A percentile compares a stretch with the other conserved stretches of the same genome.
These are phyloP conservation scores for Teleogryllus oceanicus DNA, from an alignment of 2,888 invertebrate genomes.

Conservation along the genomic window DNA sequence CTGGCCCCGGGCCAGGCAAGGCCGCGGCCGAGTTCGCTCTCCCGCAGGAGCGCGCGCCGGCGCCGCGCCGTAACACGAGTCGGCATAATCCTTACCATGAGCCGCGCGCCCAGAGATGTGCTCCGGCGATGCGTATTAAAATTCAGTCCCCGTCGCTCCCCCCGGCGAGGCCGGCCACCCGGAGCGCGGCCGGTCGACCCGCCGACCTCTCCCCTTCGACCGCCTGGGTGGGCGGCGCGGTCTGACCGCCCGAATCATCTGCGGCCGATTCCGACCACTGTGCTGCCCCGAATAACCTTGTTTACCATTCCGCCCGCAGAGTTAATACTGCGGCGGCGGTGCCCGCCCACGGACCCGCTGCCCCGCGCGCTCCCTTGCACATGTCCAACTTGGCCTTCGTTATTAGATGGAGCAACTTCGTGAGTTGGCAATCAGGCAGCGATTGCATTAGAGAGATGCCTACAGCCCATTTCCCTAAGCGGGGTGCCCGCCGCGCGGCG, in stretches of 20 bases:
- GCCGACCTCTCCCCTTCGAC: neutral
- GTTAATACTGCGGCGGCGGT: neutral
- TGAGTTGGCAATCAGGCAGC: too few species aligned
- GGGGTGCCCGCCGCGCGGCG: too few species aligned
- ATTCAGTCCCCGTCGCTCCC: neutral
- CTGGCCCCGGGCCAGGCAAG: neutral
- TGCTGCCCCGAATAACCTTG: neutral
- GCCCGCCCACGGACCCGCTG: neutral
- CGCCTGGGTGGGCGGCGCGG: neutral
- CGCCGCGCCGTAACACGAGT: too few species aligned
- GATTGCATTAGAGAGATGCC: too few species aligned
- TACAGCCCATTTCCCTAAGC: too few species aligned
- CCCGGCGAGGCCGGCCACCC: neutral
- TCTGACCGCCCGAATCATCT: neutral
- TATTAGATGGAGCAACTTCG: conserved; percentile 1
- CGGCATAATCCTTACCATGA: neutral
- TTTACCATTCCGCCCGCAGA: neutral
- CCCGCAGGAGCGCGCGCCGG: too few species aligned
- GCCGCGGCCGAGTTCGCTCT: too few species aligned
- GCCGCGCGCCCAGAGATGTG: neutral
- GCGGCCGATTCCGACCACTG: conserved; percentile 6
- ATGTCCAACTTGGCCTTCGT: neutral
- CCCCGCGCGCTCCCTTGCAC: neutral
- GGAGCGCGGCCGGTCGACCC: neutral
- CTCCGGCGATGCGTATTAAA: neutral